Percentiles rank a stretch among this genome's conserved stretches.
Conservation (phyloP, 2,113 vertebrate genomes). For the Asarcornis scutulata region DNA sequence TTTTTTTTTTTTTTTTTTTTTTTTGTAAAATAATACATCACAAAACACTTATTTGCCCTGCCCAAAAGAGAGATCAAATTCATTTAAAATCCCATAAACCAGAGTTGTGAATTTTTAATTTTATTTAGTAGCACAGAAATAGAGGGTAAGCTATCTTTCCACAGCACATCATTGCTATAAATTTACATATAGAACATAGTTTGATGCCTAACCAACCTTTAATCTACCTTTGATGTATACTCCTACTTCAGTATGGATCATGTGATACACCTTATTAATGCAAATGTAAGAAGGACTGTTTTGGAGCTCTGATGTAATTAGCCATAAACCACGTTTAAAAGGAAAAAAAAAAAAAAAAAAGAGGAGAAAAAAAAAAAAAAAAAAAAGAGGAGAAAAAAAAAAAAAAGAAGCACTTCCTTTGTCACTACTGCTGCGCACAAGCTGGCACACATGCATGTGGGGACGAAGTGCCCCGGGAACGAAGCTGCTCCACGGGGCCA, state of each 20-base stretch:
- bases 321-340: conserved; percentile 68
- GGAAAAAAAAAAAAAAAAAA: background rate
- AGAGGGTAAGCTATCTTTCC: conserved; percentile 87
- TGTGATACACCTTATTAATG: conserved; percentile 79
- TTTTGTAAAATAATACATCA: conserved; percentile 83
- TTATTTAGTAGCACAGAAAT: conserved; percentile 92
- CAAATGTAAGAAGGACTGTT: conserved; percentile 84
- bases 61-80: conserved; percentile 89
- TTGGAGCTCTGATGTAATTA: conserved; percentile 79
- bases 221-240: conserved; percentile 89
- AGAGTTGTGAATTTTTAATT: conserved; percentile 95
- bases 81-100: conserved; percentile 91
- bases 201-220: conserved; percentile 91
- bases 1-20: conserved; percentile 75
- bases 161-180: conserved; percentile 86
- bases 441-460: background rate
- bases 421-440: conserved; percentile 20
- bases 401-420: conserved; percentile 29
- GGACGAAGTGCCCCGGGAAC: conserved; percentile 17
- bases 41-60: conserved; percentile 93
- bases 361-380: background rate
- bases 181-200: conserved; percentile 93
- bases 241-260: conserved; percentile 77
- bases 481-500: background rate
- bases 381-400: background rate